Percentiles rank a stretch among this genome's conserved stretches.
Evolutionary conservation across 2,888 invertebrate species (phyloP).

Genomic region (Eilema sororculum): DNA sequence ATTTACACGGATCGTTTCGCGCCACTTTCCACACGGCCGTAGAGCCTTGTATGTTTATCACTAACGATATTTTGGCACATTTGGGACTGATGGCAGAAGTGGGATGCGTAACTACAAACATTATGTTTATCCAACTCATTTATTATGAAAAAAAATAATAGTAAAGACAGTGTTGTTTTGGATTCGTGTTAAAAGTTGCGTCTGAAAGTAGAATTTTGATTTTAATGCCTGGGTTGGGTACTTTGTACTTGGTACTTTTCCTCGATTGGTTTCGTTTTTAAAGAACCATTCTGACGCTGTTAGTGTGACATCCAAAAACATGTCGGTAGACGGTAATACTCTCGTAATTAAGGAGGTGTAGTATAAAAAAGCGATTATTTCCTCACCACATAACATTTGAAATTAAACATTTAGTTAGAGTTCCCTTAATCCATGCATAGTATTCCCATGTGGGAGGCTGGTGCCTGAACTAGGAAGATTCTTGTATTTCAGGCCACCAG

Average conservation of each 20-base stretch:
- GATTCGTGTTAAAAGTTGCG: not conserved
- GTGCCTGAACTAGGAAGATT: no score
- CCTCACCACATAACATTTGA: no score
- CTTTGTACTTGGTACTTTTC: not conserved
- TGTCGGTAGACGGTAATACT: not conserved
- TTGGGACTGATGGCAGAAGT: not conserved
- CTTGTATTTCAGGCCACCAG: no score
- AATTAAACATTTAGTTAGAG: no score
- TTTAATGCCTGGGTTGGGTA: not conserved
- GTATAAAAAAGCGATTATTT: no score
- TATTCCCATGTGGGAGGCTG: no score
- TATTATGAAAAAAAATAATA: not conserved
- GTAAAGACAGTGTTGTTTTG: not conserved
- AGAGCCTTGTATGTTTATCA: conserved; percentile 9
- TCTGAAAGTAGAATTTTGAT: not conserved
- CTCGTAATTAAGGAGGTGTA: no score
- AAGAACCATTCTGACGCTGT: not conserved
- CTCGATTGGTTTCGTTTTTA: not conserved
- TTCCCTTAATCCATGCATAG: no score
- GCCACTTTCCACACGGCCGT: conserved; percentile 20
- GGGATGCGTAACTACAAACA: not conserved
- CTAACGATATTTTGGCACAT: conserved; percentile 13
- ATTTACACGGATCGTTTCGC: conserved; percentile 26
- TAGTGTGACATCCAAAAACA: not conserved
- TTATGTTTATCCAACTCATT: not conserved